Conservation (phyloP, 2,797 vertebrate genomes). For the Silurus lanzhouensis region DNA sequence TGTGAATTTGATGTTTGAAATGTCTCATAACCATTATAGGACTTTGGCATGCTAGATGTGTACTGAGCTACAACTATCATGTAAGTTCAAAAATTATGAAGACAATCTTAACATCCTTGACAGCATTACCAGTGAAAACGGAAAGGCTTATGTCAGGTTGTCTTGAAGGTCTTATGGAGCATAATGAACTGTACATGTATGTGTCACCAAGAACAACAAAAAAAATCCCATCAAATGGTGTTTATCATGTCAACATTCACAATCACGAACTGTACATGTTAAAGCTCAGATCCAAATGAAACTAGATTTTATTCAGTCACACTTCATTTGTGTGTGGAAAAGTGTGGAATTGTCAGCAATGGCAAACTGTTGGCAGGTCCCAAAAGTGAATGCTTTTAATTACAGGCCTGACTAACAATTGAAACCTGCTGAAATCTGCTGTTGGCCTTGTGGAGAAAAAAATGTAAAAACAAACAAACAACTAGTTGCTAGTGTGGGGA, state of each 20-base stretch:
- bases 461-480: not conserved
- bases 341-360: not conserved
- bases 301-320: not conserved
- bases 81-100: not conserved
- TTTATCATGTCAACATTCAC: not conserved
- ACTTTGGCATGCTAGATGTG: not conserved
- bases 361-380: slow-evolving; percentile 26
- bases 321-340: not conserved
- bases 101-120: not conserved
- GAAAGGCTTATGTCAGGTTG: not conserved
- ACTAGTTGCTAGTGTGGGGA: too few relatives aligned
- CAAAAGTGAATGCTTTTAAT: slow-evolving; percentile 16
- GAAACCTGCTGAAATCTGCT: slow-evolving; percentile 3
- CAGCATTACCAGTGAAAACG: not conserved
- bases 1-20: not conserved
- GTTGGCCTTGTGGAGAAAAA: not conserved
- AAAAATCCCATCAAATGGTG: not conserved
- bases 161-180: not conserved
- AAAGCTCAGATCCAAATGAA: not conserved
- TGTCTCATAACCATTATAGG: not conserved
- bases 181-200: not conserved
- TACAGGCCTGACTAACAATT: slow-evolving; percentile 6
- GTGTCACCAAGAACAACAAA: not conserved
- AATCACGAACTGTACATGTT: not conserved
- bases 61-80: not conserved